These are phyloP conservation scores for Recurvirostra avosetta DNA, from an alignment of 2,113 vertebrate genomes.

Conservation along the genomic window DNA sequence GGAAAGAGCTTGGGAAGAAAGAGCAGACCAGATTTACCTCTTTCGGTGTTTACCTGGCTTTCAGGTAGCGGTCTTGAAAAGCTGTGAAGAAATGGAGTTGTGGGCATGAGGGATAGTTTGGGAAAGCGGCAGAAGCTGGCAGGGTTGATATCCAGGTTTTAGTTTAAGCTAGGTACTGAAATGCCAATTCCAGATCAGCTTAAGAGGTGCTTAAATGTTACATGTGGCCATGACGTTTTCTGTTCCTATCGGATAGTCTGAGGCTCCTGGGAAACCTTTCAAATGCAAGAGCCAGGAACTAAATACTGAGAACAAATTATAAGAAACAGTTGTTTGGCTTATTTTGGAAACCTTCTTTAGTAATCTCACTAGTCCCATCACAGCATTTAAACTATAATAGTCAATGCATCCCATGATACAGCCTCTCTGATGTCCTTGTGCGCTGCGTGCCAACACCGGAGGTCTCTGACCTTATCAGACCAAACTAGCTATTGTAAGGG, in stretches of 20 bases:
- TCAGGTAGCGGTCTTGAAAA: neutral
- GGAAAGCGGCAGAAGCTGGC: neutral
- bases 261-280: neutral
- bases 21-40: neutral
- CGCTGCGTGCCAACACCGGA: fast-evolving
- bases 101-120: neutral
- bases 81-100: neutral
- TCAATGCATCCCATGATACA: neutral
- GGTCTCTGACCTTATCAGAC: neutral
- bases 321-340: neutral
- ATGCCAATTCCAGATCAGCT: neutral
- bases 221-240: fast-evolving
- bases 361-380: neutral
- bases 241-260: neutral
- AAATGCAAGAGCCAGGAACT: neutral
- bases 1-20: neutral
- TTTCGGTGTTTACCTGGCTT: neutral
- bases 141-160: neutral
- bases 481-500: neutral
- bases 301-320: neutral
- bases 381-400: neutral
- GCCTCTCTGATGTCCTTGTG: neutral
- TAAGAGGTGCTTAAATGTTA: neutral
- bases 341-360: neutral
- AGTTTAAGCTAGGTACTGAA: neutral